These are phyloP conservation scores for Manis pentadactyla DNA, from an alignment of 2,797 vertebrate species.

Conservation along the genomic window DNA sequence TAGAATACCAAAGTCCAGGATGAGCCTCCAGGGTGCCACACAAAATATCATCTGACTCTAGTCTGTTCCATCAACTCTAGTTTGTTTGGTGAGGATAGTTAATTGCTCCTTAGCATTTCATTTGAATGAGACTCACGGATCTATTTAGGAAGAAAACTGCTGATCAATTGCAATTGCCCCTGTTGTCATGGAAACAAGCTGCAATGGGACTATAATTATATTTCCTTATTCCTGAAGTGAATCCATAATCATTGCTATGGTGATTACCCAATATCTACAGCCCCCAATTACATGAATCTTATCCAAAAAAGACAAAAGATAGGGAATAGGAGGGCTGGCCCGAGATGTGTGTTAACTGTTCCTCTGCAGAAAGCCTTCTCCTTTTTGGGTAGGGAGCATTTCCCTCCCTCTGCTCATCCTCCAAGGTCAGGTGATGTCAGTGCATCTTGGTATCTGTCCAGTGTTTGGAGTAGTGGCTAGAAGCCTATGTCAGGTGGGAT, in stretches of 20 bases:
- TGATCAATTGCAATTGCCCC: slow-evolving; percentile 80
- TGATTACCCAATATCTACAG: slow-evolving; percentile 82
- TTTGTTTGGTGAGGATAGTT: slow-evolving; percentile 68
- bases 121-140: slow-evolving; percentile 75
- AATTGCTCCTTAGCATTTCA: slow-evolving; percentile 77
- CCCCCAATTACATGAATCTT: slow-evolving; percentile 76
- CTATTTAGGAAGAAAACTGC: slow-evolving; percentile 79
- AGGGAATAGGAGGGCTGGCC: slow-evolving; percentile 37
- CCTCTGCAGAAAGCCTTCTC: slow-evolving; percentile 56
- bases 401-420: slow-evolving; percentile 12
- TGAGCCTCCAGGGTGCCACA: not conserved
- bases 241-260: slow-evolving; percentile 80
- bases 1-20: not conserved
- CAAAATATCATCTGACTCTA: not conserved
- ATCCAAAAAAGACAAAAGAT: slow-evolving; percentile 69
- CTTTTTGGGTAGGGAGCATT: not conserved
- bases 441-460: not conserved
- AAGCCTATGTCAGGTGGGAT: not conserved
- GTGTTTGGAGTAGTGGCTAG: not conserved
- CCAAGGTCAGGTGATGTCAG: not conserved
- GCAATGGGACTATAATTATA: slow-evolving; percentile 81
- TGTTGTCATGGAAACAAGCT: slow-evolving; percentile 83
- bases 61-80: slow-evolving; percentile 43
- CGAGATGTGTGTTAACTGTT: not conserved
- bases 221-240: slow-evolving; percentile 82